Evolutionary conservation across 2,888 invertebrate species (phyloP).

Genomic region (Tetragonisca angustula): DNA sequence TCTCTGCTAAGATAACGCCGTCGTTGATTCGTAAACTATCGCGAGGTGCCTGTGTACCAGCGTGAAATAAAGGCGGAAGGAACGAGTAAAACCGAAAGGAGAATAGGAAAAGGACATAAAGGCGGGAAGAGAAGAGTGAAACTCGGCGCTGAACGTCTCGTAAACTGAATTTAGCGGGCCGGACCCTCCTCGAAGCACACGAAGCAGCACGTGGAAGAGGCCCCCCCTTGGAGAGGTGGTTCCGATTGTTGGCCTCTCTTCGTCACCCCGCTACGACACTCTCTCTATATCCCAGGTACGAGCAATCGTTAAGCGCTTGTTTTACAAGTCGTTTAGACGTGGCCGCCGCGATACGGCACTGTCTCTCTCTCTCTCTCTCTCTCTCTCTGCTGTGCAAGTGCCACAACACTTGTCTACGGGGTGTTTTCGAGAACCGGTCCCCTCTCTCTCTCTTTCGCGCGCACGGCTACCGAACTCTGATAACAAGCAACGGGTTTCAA

Average conservation of each 20-base stretch:
- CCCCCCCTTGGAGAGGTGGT: slow-evolving; percentile 10
- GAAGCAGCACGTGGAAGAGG: slow-evolving; percentile 73
- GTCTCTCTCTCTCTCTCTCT: too few relatives aligned
- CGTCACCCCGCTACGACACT: slow-evolving; percentile 10
- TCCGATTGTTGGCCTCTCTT: slow-evolving; percentile 1
- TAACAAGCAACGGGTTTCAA: slow-evolving; percentile 58
- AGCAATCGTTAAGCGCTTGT: slow-evolving; percentile 83
- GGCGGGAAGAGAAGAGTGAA: slow-evolving; percentile 24
- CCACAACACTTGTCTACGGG: slow-evolving; percentile 75
- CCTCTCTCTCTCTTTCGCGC: too few relatives aligned
- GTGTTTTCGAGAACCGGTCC: slow-evolving; percentile 78
- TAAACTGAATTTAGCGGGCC: slow-evolving; percentile 81
- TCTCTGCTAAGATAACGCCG: slow-evolving; percentile 66
- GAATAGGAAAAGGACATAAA: slow-evolving; percentile 56
- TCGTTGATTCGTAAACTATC: slow-evolving; percentile 63
- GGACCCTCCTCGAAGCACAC: slow-evolving; percentile 77
- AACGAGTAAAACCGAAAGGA: slow-evolving; percentile 44
- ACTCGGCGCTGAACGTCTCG: slow-evolving; percentile 72
- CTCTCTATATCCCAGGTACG: slow-evolving; percentile 67
- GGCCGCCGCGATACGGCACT: slow-evolving; percentile 74
- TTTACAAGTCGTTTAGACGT: slow-evolving; percentile 83
- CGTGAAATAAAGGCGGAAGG: slow-evolving; percentile 65
- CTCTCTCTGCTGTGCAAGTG: slow-evolving; percentile 70
- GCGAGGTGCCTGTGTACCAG: slow-evolving; percentile 43
- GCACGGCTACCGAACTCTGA: slow-evolving; percentile 68